A percentile compares a stretch with the other conserved stretches of the same genome.
Evolutionary conservation across 1,140 invertebrate genomes (phyloP).

Genomic region (Bombus balteatus): DNA sequence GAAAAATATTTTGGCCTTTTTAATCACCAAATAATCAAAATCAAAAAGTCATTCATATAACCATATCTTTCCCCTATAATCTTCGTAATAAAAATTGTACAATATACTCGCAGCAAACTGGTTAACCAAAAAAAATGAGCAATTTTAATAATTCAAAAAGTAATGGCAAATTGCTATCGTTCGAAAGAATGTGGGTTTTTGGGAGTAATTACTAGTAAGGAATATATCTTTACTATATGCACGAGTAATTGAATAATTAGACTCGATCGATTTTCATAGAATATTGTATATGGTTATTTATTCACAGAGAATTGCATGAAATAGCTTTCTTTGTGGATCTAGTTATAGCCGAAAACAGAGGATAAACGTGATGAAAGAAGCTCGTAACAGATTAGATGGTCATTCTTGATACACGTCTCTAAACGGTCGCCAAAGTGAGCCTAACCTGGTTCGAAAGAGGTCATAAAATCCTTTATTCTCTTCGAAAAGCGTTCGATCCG

Average conservation of each 20-base stretch:
- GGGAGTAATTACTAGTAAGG: not conserved
- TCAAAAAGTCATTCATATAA: not conserved
- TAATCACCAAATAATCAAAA: not conserved
- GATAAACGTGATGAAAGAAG: not conserved
- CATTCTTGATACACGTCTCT: constrained; percentile 15
- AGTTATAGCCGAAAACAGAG: too few relatives aligned
- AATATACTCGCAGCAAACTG: not conserved
- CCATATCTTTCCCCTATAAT: not conserved
- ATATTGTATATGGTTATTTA: not conserved
- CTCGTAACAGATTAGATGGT: constrained; percentile 2
- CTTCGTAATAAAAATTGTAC: not conserved
- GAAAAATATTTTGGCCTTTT: not conserved
- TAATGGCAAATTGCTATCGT: constrained; percentile 39
- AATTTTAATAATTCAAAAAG: constrained; percentile 15
- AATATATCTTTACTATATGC: not conserved
- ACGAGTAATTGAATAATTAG: constrained; percentile 7
- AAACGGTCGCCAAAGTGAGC: constrained; percentile 1
- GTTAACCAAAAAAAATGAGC: not conserved
- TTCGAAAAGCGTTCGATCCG: not conserved
- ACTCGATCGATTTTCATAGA: not conserved
- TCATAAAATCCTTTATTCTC: not conserved
- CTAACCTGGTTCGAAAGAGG: constrained; percentile 21
- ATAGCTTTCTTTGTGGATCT: not conserved
- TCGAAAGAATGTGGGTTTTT: not conserved
- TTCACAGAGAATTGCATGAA: not conserved